A percentile compares a stretch with the other conserved stretches of the same genome.
Conservation (phyloP, 2,113 vertebrate species). For the Psittacula cyanocephala region DNA sequence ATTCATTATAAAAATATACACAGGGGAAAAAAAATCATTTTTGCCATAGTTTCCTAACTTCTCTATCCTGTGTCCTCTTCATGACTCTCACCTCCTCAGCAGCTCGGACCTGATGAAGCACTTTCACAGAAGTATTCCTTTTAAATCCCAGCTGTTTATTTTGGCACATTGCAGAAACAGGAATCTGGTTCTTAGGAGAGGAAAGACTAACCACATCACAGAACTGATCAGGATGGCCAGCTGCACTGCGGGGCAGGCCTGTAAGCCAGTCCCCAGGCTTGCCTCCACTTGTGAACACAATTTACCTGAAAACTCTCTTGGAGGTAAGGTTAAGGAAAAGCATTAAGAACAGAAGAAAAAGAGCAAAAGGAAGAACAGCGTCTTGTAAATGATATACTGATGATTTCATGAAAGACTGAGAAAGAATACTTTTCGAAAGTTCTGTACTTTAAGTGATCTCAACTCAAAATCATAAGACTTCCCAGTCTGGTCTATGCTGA, state of each 20-base stretch:
- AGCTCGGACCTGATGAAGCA: not conserved
- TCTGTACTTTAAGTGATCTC: not conserved
- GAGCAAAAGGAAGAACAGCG: not conserved
- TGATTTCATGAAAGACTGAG: not conserved
- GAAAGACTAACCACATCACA: constrained; percentile 63
- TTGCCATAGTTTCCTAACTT: not conserved
- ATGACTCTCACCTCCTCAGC: constrained; percentile 13
- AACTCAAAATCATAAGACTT: not conserved
- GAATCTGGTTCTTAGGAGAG: constrained; percentile 49
- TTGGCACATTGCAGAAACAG: constrained; percentile 9
- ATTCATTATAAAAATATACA: constrained; percentile 8
- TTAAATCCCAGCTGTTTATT: constrained; percentile 42
- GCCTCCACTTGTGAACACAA: not conserved
- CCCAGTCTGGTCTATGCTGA: not conserved
- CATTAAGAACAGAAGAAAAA: not conserved
- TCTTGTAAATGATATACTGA: not conserved
- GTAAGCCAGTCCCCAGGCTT: not conserved
- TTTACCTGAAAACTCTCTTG: not conserved
- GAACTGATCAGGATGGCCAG: constrained; percentile 26
- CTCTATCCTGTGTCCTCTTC: not conserved
- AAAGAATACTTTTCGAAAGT: not conserved
- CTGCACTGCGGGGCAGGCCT: not conserved
- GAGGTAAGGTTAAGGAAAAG: not conserved
- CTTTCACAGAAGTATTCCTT: constrained; percentile 34
- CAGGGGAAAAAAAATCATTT: not conserved